Base-by-base conservation (phyloP, 2,113 vertebrate genomes). In the Odocoileus hemionus region DNA sequence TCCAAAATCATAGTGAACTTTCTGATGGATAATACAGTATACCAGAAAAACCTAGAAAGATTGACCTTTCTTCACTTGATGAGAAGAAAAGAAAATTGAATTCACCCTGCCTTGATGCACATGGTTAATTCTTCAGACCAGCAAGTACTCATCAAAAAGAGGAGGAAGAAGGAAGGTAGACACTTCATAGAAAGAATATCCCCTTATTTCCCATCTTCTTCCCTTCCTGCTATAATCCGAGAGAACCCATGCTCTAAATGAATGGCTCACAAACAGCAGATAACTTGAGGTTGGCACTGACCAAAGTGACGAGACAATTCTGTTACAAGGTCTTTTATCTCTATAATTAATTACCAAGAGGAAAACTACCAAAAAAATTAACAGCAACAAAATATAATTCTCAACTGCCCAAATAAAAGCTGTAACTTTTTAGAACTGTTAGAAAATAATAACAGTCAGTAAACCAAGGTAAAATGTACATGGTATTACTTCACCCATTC, bases 61-160 rank as follows among this genome's bases (percentile, higher is more conserved):
- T 0, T 45, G 50, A 83, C 64, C 60, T 92, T 91, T 64, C 58
- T 94, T 87, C 25, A 88, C 23, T 87, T 94, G 10, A 58, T 52
- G 43, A 86, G 43, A 96, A 86, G 21, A 86, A 86, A 87, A 92
- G 16, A 95, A 86, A 91, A 92, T 52, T 84, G 19, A 90, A 90
- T 88, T 95, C 13, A 33, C 14, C 36, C 80, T 93, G 36, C 84
- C 58, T 92, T 91, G 85, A 87, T 64, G 45, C 25, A 50, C 50
- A 90, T 6, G 45, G 88, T 67, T 94, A 94, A 92, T 87, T 94
- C 85, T 94, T 97, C 67, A 97, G 58, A 89, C 30, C 4, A 94
- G 70, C 64, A 95, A 93, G 28, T 11, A 89, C 43, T 91, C 80
- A 70, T 83, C 60, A 61, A 90, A 94, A 89, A 36, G 33, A 83